phyloP scores from a whole-genome alignment of 2,888 invertebrate genomes.

The Andrena trimmerana region DNA sequence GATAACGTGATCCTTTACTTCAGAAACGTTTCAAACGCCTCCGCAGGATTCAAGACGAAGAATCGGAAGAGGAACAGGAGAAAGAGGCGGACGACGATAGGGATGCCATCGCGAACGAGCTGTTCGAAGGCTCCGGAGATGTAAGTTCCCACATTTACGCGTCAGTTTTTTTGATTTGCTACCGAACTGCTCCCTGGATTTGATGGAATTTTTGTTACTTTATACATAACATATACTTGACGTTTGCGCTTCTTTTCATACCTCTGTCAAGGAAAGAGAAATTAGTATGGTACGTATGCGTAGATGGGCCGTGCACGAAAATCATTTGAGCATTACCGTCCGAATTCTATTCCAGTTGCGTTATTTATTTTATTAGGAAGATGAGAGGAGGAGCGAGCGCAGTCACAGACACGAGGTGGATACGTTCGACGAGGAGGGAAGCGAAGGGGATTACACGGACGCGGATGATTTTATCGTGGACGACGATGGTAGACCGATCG shows the following conservation, averaged over 20 bases:
- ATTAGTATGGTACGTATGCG: conserved; percentile 53
- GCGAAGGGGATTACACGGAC: conserved; percentile 87
- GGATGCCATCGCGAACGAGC: conserved; percentile 95
- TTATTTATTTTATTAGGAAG: conserved; percentile 87
- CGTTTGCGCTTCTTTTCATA: conserved; percentile 25
- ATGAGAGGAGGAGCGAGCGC: conserved; percentile 91
- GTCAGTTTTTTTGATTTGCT: neutral
- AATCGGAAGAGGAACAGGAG: conserved; percentile 94
- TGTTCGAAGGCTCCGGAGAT: conserved; percentile 95
- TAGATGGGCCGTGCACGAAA: neutral
- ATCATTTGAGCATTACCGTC: neutral
- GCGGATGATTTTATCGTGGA: conserved; percentile 99
- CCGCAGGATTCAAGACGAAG: conserved; percentile 94
- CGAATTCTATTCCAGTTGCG: neutral
- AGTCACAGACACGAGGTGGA: conserved; percentile 88
- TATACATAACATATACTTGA: neutral
- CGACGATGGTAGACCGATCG: conserved; percentile 96
- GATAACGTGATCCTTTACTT: conserved; percentile 45
- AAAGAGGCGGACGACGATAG: conserved; percentile 92
- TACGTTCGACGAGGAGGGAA: conserved; percentile 91
- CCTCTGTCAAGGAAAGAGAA: conserved; percentile 57
- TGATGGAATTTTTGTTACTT: conserved; percentile 7
- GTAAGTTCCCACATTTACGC: conserved; percentile 85
- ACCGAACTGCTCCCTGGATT: neutral
- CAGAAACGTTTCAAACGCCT: conserved; percentile 93